Conservation (phyloP, 2,797 vertebrate species). For the Monodelphis domestica region DNA sequence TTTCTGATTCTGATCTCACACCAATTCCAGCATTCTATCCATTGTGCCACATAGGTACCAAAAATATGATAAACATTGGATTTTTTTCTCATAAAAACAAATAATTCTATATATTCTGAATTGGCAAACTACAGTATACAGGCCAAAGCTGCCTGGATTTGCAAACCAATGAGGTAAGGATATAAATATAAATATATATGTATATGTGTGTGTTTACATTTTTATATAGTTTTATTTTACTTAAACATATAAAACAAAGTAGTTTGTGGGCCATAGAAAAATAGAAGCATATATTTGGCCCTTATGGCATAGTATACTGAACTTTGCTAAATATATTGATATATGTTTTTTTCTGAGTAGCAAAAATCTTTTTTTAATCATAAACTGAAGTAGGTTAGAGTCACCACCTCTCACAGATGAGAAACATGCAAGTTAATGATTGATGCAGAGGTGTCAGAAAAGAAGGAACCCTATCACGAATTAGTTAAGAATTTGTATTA, state of each 20-base stretch:
- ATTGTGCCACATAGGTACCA: background rate
- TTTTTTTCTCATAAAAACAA: background rate
- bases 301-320: no score
- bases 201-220: background rate
- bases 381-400: background rate
- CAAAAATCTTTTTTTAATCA: background rate
- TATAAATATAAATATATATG: no score
- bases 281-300: no score
- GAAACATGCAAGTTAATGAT: background rate
- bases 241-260: background rate
- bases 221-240: background rate
- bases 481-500: background rate
- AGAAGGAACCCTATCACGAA: background rate
- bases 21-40: rapidly evolving
- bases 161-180: background rate
- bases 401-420: background rate
- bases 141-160: background rate
- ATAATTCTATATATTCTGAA: background rate
- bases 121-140: background rate
- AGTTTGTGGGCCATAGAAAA: no score
- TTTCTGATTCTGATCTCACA: background rate
- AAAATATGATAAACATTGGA: background rate
- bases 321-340: no score
- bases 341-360: background rate
- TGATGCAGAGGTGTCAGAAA: background rate